These are phyloP conservation scores for Andrena minutula DNA, from an alignment of 2,888 invertebrate genomes.

Conservation along the genomic window DNA sequence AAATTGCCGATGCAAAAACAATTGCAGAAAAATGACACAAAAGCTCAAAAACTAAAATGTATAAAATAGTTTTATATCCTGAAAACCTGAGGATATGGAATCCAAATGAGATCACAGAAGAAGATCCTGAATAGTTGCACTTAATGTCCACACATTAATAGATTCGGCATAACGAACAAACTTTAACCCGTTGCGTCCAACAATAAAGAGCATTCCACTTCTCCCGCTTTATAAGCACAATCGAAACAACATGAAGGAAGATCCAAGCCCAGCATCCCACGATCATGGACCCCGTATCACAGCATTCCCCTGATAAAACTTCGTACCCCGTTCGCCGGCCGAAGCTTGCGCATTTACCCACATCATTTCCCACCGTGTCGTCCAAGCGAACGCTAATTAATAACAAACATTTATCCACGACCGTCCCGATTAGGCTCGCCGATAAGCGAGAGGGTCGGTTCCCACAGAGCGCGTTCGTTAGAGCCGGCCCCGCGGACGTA, in stretches of 20 bases:
- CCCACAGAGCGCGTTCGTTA: slow-evolving; percentile 60
- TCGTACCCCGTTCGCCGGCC: not conserved
- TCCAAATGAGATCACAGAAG: not conserved
- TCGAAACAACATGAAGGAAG: not conserved
- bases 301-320: not conserved
- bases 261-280: not conserved
- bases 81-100: not conserved
- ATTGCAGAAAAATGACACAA: no score
- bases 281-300: not conserved
- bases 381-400: slow-evolving; percentile 50
- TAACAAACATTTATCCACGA: slow-evolving; percentile 54
- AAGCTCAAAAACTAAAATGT: not conserved
- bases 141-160: not conserved
- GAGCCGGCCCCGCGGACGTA: slow-evolving; percentile 60
- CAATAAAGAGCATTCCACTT: not conserved
- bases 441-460: slow-evolving; percentile 51
- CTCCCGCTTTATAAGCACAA: not conserved
- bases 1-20: no score
- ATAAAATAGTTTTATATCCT: not conserved
- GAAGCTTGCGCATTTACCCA: not conserved
- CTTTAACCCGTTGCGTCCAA: not conserved
- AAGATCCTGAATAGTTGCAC: not conserved
- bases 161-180: no score
- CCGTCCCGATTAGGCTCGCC: slow-evolving; percentile 46
- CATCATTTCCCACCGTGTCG: slow-evolving; percentile 25